Base-by-base conservation (phyloP, 2,888 invertebrate genomes). In the Apocheima hispidaria region DNA sequence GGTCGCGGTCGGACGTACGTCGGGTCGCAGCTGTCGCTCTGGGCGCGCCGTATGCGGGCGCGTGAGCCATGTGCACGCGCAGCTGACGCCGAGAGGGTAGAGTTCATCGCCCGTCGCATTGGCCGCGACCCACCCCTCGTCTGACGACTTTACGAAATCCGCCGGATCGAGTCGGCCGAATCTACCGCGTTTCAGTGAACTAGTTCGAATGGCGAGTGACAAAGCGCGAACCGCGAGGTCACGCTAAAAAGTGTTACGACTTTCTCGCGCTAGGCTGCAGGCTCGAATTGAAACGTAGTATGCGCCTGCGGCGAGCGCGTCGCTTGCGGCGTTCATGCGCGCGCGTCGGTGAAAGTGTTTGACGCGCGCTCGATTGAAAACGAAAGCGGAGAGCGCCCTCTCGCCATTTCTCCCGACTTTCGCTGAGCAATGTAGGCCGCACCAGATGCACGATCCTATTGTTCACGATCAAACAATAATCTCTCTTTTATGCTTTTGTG, bases 361-460 rank as follows among this genome's bases (percentile, higher is more conserved):
- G 84, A 40, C 83, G 86, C 79, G 83, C 82, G 74, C 83, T 79
- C 87, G 83, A 82, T 89, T 90, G 92, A 92, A 92, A 92, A 90
- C 90, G 92, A 92, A 92, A 92, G 92, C 90, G 82, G 90, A 87
- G 88, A 89, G 90, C 86, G 89, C 91, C 90, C 89, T 90, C 90
- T 91, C 90, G 91, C 91, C 92, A 90, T 92, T 92, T 92, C 92
- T 90, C 92, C 88, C 73, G 88, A 92, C 92, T 92, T 92, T 92
- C 92, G 92, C 92, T 90, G 86, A 82, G 77, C 78, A 73, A 91
- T 88, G 88, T 90, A 82, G 90, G 91, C 81, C 92, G 83, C 85
- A 80, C 84, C 86, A 90, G 88, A 89, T 90, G 87, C 86, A 81
- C 79, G 83, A 78, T 77, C 82, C 86, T 81, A 89, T 90, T 90